Evolutionary conservation across 1,140 invertebrate species (phyloP), one percentile per base, ranked within the genome.

Genomic region (Cylas formicarius): DNA sequence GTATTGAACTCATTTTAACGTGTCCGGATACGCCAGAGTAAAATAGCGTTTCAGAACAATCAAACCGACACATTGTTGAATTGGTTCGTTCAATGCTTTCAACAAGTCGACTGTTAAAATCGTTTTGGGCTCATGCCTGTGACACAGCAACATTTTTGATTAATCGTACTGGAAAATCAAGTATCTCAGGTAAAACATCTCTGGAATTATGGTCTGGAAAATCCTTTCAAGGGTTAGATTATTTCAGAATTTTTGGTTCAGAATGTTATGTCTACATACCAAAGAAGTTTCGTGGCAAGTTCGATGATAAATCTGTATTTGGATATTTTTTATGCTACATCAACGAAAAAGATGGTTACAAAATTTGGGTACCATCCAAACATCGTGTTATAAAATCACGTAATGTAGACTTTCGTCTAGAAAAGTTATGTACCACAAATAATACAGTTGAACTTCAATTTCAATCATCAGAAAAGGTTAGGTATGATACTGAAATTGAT

Each of bases 21-120:
- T 31, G 27, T 18, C 47, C 54, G 6, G 66, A 72, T 43, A 56
- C 63, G 5, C 65, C 67, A 0, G 48, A 71, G 51, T 63, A 67
- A 49, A 72, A 72, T 57, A 65, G 64, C 0, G 38, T 57, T 7
- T 58, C 58, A 2, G 68, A 60, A 44, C 36, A 63, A 7, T 48
- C 53, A 50, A 67, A 67, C 22, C 26, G 44, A 32, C 46, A 20
- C 35, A 22, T 38, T 37, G 33, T 46, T 44, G 50, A 45, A 40
- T 54, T 22, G 32, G 22, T 14, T 44, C 55, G 23, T 52, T 46
- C 32, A 29, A 38, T 50, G 43, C 19, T 22, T 46, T 34, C 34
- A 20, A 35, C 27, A 33, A 31, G 28, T 5, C 3, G 20, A 18
- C 21, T 40, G 9, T 35, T 32, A 50, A 33, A 43, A 45, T 14